Percentiles rank a stretch among this genome's conserved stretches.
Evolutionary conservation across 2,888 invertebrate genomes (phyloP).

Genomic region (Philhelius pedissequus): DNA sequence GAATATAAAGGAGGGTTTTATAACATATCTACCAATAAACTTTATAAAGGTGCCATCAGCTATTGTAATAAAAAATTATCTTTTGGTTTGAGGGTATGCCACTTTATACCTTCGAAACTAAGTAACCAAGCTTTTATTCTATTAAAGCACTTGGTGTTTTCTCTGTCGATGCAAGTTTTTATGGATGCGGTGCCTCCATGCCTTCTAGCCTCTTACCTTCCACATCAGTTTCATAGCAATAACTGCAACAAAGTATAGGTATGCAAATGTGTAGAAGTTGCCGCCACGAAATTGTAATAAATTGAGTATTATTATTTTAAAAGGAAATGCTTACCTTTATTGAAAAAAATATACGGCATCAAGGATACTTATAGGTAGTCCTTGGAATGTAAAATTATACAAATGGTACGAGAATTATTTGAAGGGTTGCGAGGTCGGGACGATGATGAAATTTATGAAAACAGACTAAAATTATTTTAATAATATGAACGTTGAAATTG

Average conservation of each 20-base stretch:
- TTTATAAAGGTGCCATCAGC: not conserved
- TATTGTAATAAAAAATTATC: not conserved
- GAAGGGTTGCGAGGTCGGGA: no score
- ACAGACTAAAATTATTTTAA: no score
- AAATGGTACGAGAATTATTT: no score
- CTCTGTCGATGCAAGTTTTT: not conserved
- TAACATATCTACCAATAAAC: not conserved
- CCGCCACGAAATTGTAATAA: not conserved
- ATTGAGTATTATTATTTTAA: not conserved
- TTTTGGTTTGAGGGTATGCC: not conserved
- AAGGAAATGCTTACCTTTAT: not conserved
- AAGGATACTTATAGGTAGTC: no score
- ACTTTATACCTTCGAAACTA: not conserved
- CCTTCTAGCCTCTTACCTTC: not conserved
- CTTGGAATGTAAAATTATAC: no score
- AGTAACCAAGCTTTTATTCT: not conserved
- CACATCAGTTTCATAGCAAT: not conserved
- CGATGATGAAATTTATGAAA: no score
- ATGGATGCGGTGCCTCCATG: no score
- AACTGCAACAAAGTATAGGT: not conserved
- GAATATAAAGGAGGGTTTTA: not conserved
- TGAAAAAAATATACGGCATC: not conserved
- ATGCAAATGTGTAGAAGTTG: not conserved
- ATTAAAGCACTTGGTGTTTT: not conserved
- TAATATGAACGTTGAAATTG: no score